Evolutionary conservation across 2,113 vertebrate species (phyloP).

Genomic region (Dolichallabes microphthalmus): DNA sequence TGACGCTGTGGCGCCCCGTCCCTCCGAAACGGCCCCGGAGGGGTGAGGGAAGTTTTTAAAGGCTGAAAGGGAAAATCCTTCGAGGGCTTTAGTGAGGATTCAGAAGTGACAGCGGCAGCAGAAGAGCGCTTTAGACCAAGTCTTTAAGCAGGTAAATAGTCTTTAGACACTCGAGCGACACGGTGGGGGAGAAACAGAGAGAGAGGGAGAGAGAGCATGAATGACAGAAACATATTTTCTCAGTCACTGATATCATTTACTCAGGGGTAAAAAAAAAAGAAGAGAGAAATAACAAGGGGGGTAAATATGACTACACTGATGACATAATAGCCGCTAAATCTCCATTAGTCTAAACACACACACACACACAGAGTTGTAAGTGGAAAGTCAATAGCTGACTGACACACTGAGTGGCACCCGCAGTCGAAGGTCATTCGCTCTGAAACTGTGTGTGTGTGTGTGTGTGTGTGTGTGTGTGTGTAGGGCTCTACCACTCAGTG

Average conservation of each 20-base stretch:
- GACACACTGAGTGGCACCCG: conserved; percentile 95
- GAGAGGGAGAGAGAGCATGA: not conserved
- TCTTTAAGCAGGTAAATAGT: conserved; percentile 50
- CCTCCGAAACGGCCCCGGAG: conserved; percentile 80
- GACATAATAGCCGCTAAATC: conserved; percentile 86
- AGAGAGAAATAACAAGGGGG: conserved; percentile 46
- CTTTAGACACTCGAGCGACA: conserved; percentile 20
- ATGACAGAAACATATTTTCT: not conserved
- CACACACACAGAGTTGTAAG: conserved; percentile 58
- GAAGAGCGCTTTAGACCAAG: conserved; percentile 70
- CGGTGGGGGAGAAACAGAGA: conserved; percentile 30
- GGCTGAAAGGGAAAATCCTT: conserved; percentile 66
- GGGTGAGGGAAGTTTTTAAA: conserved; percentile 77
- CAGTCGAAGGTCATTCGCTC: conserved; percentile 89
- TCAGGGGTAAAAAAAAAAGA: not conserved
- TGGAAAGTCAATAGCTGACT: conserved; percentile 99
- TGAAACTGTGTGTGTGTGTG: conserved; percentile 71
- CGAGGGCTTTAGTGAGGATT: conserved; percentile 76
- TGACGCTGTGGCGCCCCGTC: conserved; percentile 84
- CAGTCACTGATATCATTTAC: not conserved
- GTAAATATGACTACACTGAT: conserved; percentile 79
- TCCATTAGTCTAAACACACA: conserved; percentile 94
- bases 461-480: not conserved
- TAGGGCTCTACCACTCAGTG: not conserved
- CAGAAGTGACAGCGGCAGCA: conserved; percentile 81